These are phyloP conservation scores for Panopea generosa DNA, from an alignment of 2,888 invertebrate genomes.

Conservation along the genomic window DNA sequence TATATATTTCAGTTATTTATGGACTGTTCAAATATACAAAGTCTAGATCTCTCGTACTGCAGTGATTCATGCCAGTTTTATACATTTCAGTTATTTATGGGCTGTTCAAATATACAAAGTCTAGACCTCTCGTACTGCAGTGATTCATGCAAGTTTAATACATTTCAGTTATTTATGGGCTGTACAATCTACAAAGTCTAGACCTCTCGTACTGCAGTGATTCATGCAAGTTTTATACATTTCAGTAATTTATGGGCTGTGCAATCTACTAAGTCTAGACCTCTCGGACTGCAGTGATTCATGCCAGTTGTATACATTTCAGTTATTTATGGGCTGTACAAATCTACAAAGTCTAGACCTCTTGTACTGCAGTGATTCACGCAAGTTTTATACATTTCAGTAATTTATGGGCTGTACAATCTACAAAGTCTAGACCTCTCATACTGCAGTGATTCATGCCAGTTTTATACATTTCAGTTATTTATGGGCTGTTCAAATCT, in stretches of 20 bases:
- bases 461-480: conserved; percentile 70
- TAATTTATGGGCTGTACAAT: conserved; percentile 75
- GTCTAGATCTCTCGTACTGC: conserved; percentile 81
- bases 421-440: conserved; percentile 77
- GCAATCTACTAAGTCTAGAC: conserved; percentile 73
- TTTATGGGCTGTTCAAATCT: conserved; percentile 76
- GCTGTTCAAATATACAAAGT: conserved; percentile 71
- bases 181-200: conserved; percentile 73
- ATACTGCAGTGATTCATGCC: conserved; percentile 75
- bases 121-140: conserved; percentile 82
- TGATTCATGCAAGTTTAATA: no score
- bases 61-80: conserved; percentile 66
- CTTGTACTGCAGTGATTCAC: conserved; percentile 78
- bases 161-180: conserved; percentile 77
- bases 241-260: conserved; percentile 79
- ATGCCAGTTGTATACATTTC: conserved; percentile 49
- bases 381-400: no score
- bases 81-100: conserved; percentile 75
- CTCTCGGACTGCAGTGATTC: conserved; percentile 80
- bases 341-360: conserved; percentile 75
- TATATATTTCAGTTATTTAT: conserved; percentile 76
- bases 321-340: conserved; percentile 79
- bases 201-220: conserved; percentile 81
- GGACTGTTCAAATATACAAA: conserved; percentile 73
- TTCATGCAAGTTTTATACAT: conserved; percentile 60